Conservation (phyloP, 2,113 vertebrate species). For the Serilophus lunatus region DNA sequence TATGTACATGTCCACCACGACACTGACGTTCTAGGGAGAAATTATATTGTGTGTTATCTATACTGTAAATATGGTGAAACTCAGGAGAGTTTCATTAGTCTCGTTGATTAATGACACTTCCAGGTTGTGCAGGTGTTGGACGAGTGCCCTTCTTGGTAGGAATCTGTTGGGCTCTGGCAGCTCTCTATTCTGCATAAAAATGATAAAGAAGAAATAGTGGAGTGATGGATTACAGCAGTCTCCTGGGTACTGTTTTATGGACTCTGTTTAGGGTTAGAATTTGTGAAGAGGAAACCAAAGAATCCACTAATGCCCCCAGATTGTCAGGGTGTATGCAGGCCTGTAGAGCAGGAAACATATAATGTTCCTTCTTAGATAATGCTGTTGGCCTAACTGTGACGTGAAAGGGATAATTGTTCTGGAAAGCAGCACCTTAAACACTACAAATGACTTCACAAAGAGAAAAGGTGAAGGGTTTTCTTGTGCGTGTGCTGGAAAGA, state of each 20-base stretch:
- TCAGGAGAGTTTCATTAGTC: neutral
- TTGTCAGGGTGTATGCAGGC: neutral
- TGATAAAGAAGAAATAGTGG: neutral
- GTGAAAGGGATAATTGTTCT: neutral
- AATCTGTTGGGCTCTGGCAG: neutral
- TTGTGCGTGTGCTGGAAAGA: neutral
- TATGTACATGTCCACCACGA: neutral
- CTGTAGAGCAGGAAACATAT: neutral
- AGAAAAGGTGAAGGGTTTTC: neutral
- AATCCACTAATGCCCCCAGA: neutral
- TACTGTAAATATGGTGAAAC: neutral
- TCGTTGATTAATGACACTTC: neutral
- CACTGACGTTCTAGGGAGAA: neutral
- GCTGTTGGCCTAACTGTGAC: neutral
- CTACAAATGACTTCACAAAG: neutral
- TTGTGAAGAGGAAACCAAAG: neutral
- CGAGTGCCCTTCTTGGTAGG: neutral
- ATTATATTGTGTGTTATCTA: fast-evolving
- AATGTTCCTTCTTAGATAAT: neutral
- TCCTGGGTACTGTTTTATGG: neutral
- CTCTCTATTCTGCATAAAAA: neutral
- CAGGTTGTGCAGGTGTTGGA: neutral
- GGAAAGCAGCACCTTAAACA: neutral
- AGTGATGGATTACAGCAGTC: neutral
- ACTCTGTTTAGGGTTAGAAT: neutral